These are phyloP conservation scores for Phylloscopus trochilus DNA, from an alignment of 2,113 vertebrate genomes.

Conservation along the genomic window DNA sequence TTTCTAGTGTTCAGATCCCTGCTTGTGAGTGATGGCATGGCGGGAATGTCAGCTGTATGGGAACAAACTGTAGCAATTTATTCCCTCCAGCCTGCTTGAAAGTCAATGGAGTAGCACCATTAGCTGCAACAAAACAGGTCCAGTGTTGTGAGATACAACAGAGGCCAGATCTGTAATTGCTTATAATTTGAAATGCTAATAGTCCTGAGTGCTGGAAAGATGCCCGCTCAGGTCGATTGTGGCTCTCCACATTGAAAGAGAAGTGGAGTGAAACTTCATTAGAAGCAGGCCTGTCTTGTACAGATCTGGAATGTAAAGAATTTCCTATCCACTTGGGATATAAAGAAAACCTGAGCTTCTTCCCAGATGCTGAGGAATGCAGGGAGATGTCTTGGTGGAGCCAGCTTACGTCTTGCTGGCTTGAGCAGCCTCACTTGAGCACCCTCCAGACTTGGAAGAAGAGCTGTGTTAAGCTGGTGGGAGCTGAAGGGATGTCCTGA, in stretches of 20 bases:
- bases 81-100: conserved; percentile 28
- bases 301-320: conserved; percentile 62
- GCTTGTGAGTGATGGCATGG: conserved; percentile 60
- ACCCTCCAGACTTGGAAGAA: background rate
- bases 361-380: background rate
- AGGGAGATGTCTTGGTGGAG: background rate
- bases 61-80: conserved; percentile 53
- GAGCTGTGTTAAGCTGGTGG: background rate
- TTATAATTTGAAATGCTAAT: background rate
- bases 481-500: background rate
- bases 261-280: background rate
- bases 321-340: conserved; percentile 42
- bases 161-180: background rate
- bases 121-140: background rate
- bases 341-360: conserved; percentile 50
- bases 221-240: conserved; percentile 9
- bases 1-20: conserved; percentile 44
- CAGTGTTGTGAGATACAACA: background rate
- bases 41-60: conserved; percentile 67
- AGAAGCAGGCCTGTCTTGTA: background rate
- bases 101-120: background rate
- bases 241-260: background rate
- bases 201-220: background rate
- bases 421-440: background rate
- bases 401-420: background rate